Percentiles rank a stretch among this genome's conserved stretches.
phyloP scores from a whole-genome alignment of 2,888 invertebrate species.

The Pemphredon lugubris region DNA sequence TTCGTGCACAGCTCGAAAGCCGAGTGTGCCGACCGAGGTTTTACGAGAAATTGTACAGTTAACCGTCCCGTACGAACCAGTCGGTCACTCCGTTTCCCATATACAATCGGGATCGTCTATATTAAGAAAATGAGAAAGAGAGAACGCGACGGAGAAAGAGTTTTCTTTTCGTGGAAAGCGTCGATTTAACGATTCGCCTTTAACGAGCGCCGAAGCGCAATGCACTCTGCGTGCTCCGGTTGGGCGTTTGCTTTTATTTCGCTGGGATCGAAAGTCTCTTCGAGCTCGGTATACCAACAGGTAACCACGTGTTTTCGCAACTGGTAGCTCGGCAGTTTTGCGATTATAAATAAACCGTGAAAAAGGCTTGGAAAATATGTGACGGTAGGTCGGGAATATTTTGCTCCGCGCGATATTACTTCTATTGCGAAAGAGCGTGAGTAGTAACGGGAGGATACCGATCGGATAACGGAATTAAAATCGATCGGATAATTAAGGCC shows the following conservation, averaged over 20 bases:
- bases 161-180: background rate
- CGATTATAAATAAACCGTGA: background rate
- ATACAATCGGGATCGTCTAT: constrained; percentile 14
- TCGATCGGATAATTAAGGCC: no score
- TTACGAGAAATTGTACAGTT: constrained; percentile 69
- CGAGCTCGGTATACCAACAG: background rate
- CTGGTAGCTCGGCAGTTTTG: background rate
- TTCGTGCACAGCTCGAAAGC: constrained; percentile 29
- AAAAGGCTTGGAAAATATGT: background rate
- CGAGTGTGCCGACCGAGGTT: constrained; percentile 34
- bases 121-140: constrained; percentile 2
- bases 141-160: background rate
- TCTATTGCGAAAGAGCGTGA: no score
- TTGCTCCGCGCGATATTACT: no score
- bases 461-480: no score
- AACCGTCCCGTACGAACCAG: constrained; percentile 48
- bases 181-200: constrained; percentile 1
- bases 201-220: background rate
- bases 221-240: background rate
- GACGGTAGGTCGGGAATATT: background rate
- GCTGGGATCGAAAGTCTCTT: constrained; percentile 6
- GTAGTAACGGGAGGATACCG: no score
- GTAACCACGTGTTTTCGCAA: background rate
- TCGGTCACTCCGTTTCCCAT: constrained; percentile 29
- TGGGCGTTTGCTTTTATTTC: no score